These are phyloP conservation scores for Ormyrus pomaceus DNA, from an alignment of 2,888 invertebrate genomes.

Conservation along the genomic window DNA sequence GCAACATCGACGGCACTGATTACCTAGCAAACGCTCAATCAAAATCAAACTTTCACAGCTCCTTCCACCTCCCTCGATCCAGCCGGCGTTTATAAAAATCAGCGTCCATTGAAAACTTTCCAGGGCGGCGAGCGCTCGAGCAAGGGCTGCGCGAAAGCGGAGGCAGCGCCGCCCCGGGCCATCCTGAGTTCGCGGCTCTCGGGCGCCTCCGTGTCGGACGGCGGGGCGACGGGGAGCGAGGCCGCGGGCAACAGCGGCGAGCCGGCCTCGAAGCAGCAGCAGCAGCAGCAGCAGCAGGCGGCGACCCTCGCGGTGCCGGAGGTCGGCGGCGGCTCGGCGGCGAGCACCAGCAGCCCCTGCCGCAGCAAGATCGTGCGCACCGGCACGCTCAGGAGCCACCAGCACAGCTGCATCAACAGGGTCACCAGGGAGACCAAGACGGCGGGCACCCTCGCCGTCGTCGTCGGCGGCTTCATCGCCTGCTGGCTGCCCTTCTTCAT, in stretches of 20 bases:
- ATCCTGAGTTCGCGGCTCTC: conserved; percentile 41
- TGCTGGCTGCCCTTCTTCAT: conserved; percentile 94
- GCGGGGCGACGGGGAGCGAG: conserved; percentile 31
- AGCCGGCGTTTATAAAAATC: too few relatives aligned
- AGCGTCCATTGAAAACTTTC: not conserved
- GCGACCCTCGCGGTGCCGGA: too few relatives aligned
- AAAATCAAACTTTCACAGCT: too few relatives aligned
- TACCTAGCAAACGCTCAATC: too few relatives aligned
- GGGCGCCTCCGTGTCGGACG: conserved; percentile 47
- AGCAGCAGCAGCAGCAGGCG: conserved; percentile 50
- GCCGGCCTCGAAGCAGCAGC: not conserved
- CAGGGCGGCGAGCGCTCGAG: conserved; percentile 49
- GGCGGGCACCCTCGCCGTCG: conserved; percentile 90
- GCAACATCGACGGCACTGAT: too few relatives aligned
- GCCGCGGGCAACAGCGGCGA: conserved; percentile 36
- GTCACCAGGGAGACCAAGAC: conserved; percentile 89
- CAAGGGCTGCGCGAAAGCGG: conserved; percentile 36
- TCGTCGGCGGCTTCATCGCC: conserved; percentile 91
- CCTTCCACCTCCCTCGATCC: too few relatives aligned
- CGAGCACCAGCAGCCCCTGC: conserved; percentile 49
- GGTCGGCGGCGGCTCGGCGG: conserved; percentile 24
- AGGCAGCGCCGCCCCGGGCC: conserved; percentile 16
- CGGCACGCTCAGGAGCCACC: conserved; percentile 64
- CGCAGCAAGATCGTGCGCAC: conserved; percentile 57
- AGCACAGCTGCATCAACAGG: conserved; percentile 70